These are phyloP conservation scores for Atopsyche davidsoni DNA, from an alignment of 1,140 invertebrate genomes.

Conservation along the genomic window DNA sequence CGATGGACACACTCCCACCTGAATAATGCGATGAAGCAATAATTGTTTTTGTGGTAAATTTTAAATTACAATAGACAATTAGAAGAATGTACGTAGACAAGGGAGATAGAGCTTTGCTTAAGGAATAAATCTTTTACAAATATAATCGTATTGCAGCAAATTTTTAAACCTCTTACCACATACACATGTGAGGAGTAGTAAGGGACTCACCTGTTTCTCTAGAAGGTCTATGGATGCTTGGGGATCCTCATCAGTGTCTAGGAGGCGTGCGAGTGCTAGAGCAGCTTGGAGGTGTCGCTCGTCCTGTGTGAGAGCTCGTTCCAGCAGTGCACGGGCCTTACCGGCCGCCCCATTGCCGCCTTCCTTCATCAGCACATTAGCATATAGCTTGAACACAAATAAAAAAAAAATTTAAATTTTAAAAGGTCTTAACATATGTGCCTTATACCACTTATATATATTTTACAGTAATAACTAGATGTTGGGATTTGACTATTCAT, in stretches of 20 bases:
- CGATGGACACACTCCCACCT: slow-evolving; percentile 50
- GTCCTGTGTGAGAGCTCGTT: slow-evolving; percentile 61
- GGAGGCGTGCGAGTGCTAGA: slow-evolving; percentile 57
- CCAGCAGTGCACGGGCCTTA: slow-evolving; percentile 60
- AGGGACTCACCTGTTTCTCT: slow-evolving; percentile 52
- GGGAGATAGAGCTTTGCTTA: no score
- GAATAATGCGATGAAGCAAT: no score
- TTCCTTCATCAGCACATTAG: slow-evolving; percentile 57
- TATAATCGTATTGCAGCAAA: no score
- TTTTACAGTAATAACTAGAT: no score
- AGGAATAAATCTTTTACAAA: no score
- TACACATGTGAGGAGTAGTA: no score
- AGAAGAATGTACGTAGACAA: no score
- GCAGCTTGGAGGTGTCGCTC: slow-evolving; percentile 59
- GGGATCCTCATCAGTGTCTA: slow-evolving; percentile 52
- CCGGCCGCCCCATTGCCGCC: slow-evolving; percentile 49
- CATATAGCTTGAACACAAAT: slow-evolving; percentile 55
- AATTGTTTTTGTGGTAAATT: no score
- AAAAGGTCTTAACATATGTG: neutral
- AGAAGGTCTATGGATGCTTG: slow-evolving; percentile 53
- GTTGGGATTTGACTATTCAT: no score
- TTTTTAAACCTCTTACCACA: no score
- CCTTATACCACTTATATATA: no score
- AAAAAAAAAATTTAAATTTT: neutral
- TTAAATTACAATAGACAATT: no score